Base-by-base conservation (phyloP, 1,140 invertebrate species). In the Gonatopus flavifemur region DNA sequence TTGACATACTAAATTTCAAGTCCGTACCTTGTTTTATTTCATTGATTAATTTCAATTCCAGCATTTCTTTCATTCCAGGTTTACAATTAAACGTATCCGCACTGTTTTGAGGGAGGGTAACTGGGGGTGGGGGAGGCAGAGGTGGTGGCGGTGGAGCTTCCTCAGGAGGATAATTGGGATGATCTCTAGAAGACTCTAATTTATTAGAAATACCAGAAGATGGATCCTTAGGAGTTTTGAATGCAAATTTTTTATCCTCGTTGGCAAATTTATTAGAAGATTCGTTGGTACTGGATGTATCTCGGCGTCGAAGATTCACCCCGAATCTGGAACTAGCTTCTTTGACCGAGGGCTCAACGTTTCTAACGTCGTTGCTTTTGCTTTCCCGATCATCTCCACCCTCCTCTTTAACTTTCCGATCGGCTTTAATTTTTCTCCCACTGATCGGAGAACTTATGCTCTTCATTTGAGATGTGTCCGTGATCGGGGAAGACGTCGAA, bases 21-120 rank as follows among this genome's bases (percentile, higher is more conserved):
- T 91, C 88, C 2, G 86, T 84, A 45, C 84, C 78, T 59, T 89
- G 87, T 68, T 90, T 91, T 16, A 91, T 91, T 72, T 92, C 89
- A 9, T 89, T 87, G 8, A 90, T 86, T 13, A 90, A 70, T 71
- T 90, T 89, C 3, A 89, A 64, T 63, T 90, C 88, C 9, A 90
- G 76, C 83, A 91, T 89, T 66, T 92, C 89, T 62, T 91, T 91
- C 80, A 84, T 82, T 44, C 81, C 79, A 1, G 76, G 76, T 25
- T 78, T 76, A 1, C 63, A 62, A 20, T 65, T 72, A 12, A 76
- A 77, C 5, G 62, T 48, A 28, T 66, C 62, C 10, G 43, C 38
- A 4, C 32, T 45, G n/a, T 47, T 45, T 19, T 49, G 46, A 21
- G 39, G 15, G 3, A 36, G 36, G 1, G 50, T 49, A 16, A 56